Conservation (phyloP, 2,888 invertebrate genomes). For the Bedellia somnulentella region DNA sequence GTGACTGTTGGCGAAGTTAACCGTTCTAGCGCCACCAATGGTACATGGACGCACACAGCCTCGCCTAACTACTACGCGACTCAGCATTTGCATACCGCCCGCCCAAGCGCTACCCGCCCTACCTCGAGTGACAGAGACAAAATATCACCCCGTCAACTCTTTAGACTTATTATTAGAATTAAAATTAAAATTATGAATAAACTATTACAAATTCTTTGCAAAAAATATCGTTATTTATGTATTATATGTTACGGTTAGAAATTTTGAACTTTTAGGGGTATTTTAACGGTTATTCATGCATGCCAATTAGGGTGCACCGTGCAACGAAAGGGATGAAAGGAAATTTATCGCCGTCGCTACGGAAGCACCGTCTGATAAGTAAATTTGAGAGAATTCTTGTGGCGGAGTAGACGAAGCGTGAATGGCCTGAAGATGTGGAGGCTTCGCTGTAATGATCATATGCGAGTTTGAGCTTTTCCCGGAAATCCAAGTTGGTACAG, state of each 20-base stretch:
- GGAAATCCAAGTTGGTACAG: too few relatives aligned
- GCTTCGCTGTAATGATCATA: constrained; percentile 35
- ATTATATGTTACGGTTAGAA: too few relatives aligned
- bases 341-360: constrained; percentile 52
- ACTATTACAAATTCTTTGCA: too few relatives aligned
- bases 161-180: too few relatives aligned
- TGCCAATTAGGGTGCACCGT: constrained; percentile 26
- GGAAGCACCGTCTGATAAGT: constrained; percentile 34
- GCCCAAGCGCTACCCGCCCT: constrained; percentile 58
- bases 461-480: too few relatives aligned
- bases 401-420: constrained; percentile 29
- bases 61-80: constrained; percentile 30
- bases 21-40: constrained; percentile 60
- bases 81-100: constrained; percentile 62
- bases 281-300: constrained; percentile 13
- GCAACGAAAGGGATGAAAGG: constrained; percentile 49
- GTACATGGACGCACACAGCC: constrained; percentile 52
- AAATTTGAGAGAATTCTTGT: constrained; percentile 28
- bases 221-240: too few relatives aligned
- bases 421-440: constrained; percentile 34
- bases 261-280: too few relatives aligned
- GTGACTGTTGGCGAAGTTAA: constrained; percentile 62
- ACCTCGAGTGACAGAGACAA: constrained; percentile 52
- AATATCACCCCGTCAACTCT: constrained; percentile 22
- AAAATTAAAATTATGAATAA: too few relatives aligned